phyloP scores from a whole-genome alignment of 1,140 invertebrate genomes.

The Coptotermes formosanus region DNA sequence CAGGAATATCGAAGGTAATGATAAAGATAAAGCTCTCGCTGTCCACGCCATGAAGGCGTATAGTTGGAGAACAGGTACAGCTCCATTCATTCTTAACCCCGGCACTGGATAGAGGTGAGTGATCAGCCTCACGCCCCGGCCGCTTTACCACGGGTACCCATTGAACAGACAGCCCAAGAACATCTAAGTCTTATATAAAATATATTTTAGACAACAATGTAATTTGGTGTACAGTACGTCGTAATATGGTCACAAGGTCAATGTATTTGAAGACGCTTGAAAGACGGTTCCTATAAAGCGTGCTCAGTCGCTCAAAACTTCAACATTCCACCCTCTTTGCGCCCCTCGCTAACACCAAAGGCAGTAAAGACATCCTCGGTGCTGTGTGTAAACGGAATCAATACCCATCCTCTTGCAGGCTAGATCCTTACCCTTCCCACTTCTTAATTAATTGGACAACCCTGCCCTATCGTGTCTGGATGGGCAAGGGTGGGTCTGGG shows the following conservation, averaged over 20 bases:
- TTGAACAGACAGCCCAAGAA: too few species aligned
- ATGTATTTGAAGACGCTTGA: not conserved
- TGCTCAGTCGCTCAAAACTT: not conserved
- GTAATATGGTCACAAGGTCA: not conserved
- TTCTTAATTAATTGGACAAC: conserved; percentile 17
- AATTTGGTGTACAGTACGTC: not conserved
- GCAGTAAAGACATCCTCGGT: not conserved
- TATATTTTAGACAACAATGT: not conserved
- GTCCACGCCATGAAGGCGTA: too few species aligned
- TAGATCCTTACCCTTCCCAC: not conserved
- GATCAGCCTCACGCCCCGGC: too few species aligned
- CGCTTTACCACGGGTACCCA: too few species aligned
- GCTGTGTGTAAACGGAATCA: conserved; percentile 13
- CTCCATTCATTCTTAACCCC: too few species aligned
- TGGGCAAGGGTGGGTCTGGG: not conserved
- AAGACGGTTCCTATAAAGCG: not conserved
- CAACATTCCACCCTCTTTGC: not conserved
- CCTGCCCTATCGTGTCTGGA: not conserved
- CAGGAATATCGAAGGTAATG: too few species aligned
- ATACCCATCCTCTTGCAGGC: not conserved
- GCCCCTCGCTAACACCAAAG: too few species aligned
- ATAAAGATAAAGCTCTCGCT: too few species aligned
- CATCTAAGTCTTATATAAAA: not conserved
- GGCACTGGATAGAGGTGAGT: too few species aligned
- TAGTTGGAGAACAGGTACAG: too few species aligned